Evolutionary conservation across 2,113 vertebrate species (phyloP), one percentile per base, ranked within the genome.

Genomic region (Eptatretus burgeri): DNA sequence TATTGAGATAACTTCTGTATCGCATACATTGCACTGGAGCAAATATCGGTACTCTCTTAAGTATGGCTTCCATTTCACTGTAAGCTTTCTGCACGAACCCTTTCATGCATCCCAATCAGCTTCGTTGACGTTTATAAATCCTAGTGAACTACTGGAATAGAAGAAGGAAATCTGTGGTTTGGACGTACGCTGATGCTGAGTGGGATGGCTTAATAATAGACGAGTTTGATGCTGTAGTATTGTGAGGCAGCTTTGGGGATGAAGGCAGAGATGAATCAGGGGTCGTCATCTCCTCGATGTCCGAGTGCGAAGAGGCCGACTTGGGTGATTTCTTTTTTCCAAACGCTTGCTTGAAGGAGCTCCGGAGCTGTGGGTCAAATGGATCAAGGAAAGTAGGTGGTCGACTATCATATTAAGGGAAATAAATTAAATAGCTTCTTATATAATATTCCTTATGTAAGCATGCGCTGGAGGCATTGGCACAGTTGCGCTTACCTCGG

Each of bases 321-420:
- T 93, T 94, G 8, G 91, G 91, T 41, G 91, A 95, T 64, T 94
- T 98, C 78, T 94, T 96, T 74, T 96, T 98, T 66, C 82, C 83
- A 65, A 98, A 98, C 5, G 91, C 91, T 76, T 98, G 89, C 73
- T 98, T 98, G 79, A 98, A 98, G 74, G 89, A 98, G 72, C 89
- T 98, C 66, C 87, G 78, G 63, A 98, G 73, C 91, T 98, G 79
- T 68, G 77, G 56, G 66, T 9, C 69, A 70, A 64, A 70, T 13
- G 12, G 49, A 67, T 67, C 71, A 64, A 13, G n/a, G 56, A 10
- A n/a, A 60, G 2, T 13, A 13, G n/a, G n/a, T n/a, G 10, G 11
- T 60, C n/a, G 56, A 17, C 56, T 11, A 20, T 60, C 56, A 20
- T 60, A 11, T 60, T 10, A n/a, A 11, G 20, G 13, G 11, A 60